Evolutionary conservation across 2,888 invertebrate species (phyloP).

Genomic region (Chrysodeixis includens): DNA sequence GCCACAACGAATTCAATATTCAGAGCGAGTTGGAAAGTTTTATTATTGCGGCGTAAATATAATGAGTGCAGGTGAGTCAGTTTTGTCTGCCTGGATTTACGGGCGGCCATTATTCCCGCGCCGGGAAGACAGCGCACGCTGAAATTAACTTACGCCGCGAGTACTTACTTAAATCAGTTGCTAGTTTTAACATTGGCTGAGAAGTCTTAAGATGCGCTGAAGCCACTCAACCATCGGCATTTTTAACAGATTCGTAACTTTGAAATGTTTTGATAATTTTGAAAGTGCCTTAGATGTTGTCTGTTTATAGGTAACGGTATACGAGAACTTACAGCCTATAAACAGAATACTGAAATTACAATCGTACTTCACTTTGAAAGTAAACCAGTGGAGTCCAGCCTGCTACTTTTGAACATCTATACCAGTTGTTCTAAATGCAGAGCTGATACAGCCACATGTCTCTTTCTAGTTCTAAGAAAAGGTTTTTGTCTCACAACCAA

Average conservation of each 20-base stretch:
- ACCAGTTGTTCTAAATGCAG: slow-evolving; percentile 6
- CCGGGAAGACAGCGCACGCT: slow-evolving; percentile 72
- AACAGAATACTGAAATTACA: neutral
- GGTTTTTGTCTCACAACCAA: slow-evolving; percentile 19
- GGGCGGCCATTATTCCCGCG: slow-evolving; percentile 73
- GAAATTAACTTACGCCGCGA: slow-evolving; percentile 75
- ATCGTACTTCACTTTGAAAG: neutral
- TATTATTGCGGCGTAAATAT: slow-evolving; percentile 89
- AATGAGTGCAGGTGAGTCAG: slow-evolving; percentile 88
- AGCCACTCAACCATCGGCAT: neutral
- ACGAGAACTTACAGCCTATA: neutral
- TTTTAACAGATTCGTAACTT: neutral
- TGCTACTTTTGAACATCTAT: slow-evolving; percentile 9
- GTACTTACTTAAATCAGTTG: slow-evolving; percentile 74
- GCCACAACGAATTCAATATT: slow-evolving; percentile 87
- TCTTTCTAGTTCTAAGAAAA: slow-evolving; percentile 12
- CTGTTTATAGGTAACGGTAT: neutral
- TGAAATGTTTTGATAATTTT: neutral
- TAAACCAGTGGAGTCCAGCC: neutral
- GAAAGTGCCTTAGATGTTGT: too few relatives aligned
- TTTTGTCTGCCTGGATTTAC: slow-evolving; percentile 85
- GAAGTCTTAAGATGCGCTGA: slow-evolving; percentile 51
- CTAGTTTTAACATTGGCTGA: slow-evolving; percentile 70
- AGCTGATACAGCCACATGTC: slow-evolving; percentile 15
- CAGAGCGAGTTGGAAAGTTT: slow-evolving; percentile 86